Evolutionary conservation across 1,140 invertebrate genomes (phyloP), one percentile per base, ranked within the genome.

Genomic region (Platorchestia sp.): DNA sequence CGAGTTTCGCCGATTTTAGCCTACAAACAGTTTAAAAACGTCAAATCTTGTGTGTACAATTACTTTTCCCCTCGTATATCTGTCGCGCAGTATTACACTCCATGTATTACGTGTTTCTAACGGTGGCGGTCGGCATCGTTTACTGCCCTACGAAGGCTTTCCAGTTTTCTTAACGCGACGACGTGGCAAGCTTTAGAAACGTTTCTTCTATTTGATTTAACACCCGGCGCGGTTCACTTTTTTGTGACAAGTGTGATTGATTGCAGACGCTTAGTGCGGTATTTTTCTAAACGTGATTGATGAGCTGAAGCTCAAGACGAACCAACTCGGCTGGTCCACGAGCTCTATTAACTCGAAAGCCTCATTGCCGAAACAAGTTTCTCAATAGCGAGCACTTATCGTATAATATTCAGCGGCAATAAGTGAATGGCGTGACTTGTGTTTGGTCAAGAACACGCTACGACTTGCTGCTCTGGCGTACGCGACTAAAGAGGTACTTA

Each of bases 221-320:
- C 5, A 27, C 7, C 42, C 87, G 87, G 27, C 87, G 87, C n/a
- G 87, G 87, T 5, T 44, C 87, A 27, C 87, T 41, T 89, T 89
- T 89, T 89, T 41, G 43, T 44, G 87, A 44, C 87, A 44, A 89
- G 87, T 89, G 87, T 89, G 87, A 89, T 89, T 44, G 87, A 89
- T 89, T 22, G 87, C 87, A 44, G n/a, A 44, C 87, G 36, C 27
- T 89, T 89, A 44, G 43, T 42, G 87, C 87, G 10, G 87, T 89
- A 89, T 89, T 89, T 89, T 89, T 42, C 87, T 89, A 42, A 41
- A 44, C 43, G 41, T 89, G 87, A 89, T 89, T 41, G 87, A 89
- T 89, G 87, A 44, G 41, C 87, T 89, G n/a, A 89, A 89, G 87
- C 87, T 42, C 10, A 42, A 41, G 87, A 44, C 10, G 41, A 89